Evolutionary conservation across 2,797 vertebrate species (phyloP), one percentile per base, ranked within the genome.

Genomic region (Takifugu rubripes): DNA sequence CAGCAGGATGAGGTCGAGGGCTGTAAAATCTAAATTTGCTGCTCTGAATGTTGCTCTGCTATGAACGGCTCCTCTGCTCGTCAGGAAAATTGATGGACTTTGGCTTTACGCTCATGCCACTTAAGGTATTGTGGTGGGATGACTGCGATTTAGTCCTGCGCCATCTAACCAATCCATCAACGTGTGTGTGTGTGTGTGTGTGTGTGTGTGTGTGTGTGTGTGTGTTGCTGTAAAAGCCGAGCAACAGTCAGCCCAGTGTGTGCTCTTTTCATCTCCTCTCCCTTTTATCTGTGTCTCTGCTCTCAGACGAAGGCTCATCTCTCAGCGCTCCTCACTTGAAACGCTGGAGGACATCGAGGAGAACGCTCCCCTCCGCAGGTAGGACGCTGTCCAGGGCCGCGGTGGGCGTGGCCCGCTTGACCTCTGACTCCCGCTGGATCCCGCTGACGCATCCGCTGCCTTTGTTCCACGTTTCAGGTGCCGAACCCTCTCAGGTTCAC

Each of bases 301-400:
- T 14, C 36, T 9, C 84, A 99, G 97, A 65, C 93, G 97, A 49
- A 93, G 97, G 57, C 92, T 98, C 75, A 95, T 99, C 87, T 99
- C 96, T 49, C 96, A 98, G 86, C 93, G 97, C 63, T 98, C 97
- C 6, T 99, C 97, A 31, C 89, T 99, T 77, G 97, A 99, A 90
- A 99, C 97, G 54, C 86, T 99, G 82, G 97, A 99, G 85, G 97
- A 99, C 83, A 99, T 99, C 17, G 97, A 99, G 86, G 97, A 99
- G 84, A 99, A 99, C 3, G 97, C 96, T 68, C 97, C 97, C 36
- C 90, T 99, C 14, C 91, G 97, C 80, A 97, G 97, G 97, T 97
- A 83, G 33, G 44, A 49, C 51, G 58, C 54, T 15, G 5, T 49
- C 25, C 36, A 25, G 10, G 16, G 47, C 5, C 26, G 6, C 26